Conservation (phyloP, 2,113 vertebrate genomes). For the Dasyurus viverrinus region DNA sequence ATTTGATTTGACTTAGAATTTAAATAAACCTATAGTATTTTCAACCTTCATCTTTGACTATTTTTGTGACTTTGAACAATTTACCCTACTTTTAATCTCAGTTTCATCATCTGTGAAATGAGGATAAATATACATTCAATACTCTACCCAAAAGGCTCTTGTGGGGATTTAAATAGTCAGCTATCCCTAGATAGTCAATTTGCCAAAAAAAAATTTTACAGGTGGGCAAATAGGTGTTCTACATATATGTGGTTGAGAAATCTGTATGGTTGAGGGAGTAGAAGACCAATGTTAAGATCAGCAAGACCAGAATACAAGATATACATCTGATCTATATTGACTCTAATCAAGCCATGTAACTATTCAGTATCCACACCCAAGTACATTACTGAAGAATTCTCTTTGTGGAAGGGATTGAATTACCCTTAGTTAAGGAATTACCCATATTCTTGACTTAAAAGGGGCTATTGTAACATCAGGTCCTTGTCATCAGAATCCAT, state of each 20-base stretch:
- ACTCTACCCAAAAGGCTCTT: not conserved
- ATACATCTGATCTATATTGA: not conserved
- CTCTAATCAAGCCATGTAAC: not conserved
- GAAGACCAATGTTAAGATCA: not conserved
- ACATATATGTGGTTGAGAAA: not conserved
- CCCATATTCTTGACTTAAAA: slow-evolving; percentile 73
- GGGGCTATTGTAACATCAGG: slow-evolving; percentile 60
- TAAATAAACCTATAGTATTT: not conserved
- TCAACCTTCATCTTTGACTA: not conserved
- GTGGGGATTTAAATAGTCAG: not conserved
- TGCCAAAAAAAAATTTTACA: not conserved
- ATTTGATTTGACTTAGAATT: not conserved
- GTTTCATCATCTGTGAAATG: not conserved
- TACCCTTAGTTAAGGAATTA: not conserved
- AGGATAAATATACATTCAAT: not conserved
- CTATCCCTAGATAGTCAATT: not conserved
- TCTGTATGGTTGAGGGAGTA: not conserved
- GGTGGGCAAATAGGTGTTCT: not conserved
- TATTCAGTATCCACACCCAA: not conserved
- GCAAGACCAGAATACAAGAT: not conserved
- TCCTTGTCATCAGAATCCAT: slow-evolving; percentile 4
- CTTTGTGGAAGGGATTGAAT: not conserved
- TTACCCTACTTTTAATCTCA: not conserved
- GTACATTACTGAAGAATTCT: not conserved
- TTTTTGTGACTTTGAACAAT: not conserved